Evolutionary conservation across 1,140 invertebrate species (phyloP), one percentile per base, ranked within the genome.

Genomic region (Portunus trituberculatus): DNA sequence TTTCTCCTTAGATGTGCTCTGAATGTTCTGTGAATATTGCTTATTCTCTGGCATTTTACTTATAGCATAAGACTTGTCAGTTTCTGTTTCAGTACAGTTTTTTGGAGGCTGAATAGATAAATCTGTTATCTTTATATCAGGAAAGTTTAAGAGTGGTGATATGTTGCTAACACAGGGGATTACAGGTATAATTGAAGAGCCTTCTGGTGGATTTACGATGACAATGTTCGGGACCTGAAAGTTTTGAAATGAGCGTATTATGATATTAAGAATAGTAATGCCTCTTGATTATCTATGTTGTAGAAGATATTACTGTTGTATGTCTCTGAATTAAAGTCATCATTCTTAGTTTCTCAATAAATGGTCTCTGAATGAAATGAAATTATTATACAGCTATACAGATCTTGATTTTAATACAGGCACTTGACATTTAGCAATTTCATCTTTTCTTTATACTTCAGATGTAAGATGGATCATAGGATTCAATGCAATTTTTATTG

Each of bases 211-310:
- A 25, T 93, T 83, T 39, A 93, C 59, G 29, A 93, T 87, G n/a
- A 93, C 10, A 87, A 93, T 87, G 28, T 93, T 93, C n/a, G 87
- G 92, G 16, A 87, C 32, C 92, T 93, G 92, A 31, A 93, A 93
- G 25, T 7, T 16, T 25, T n/a, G 67, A 76, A 76, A 76, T 1
- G n/a, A 76, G 39, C 6, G 12, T 10, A 59, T 59, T 20, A 59
- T 59, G 16, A 59, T 2, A 59, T 10, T 59, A 12, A 59, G 16
- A 59, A 59, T 59, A 10, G 52, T 59, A 59, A 59, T 14, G 16
- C 52, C 52, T 59, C 16, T 59, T 14, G 52, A 59, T 59, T 20
- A 52, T 52, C 6, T 52, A 20, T 14, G 52, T 59, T 59, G 16
- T 59, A 59, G 8, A 12, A 20, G 52, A 59, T 39, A 39, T 39